A percentile compares a stretch with the other conserved stretches of the same genome.
These are phyloP conservation scores for Actinopyga echinites DNA, from an alignment of 53 echinoderm and acorn worm species.

Conservation along the genomic window DNA sequence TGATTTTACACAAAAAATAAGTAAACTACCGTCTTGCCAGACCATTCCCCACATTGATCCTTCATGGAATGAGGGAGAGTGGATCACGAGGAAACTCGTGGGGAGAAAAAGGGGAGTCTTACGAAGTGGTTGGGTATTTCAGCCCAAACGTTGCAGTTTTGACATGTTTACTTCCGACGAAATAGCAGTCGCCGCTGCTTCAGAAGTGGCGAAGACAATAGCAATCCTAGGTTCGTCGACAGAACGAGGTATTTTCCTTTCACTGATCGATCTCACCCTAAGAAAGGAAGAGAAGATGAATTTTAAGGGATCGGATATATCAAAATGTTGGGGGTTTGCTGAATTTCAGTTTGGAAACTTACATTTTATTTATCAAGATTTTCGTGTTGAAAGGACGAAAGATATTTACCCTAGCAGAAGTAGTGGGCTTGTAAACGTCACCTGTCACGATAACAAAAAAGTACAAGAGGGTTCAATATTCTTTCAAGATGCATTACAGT, in stretches of 20 bases:
- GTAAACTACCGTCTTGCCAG: conserved; percentile 16
- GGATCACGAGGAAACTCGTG: background rate
- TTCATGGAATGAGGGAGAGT: conserved; percentile 5
- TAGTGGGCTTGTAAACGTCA: background rate
- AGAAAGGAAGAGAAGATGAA: background rate
- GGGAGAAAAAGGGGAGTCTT: background rate
- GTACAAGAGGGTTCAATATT: background rate
- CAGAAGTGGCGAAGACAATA: background rate
- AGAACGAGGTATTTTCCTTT: background rate
- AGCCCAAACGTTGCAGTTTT: conserved; percentile 6
- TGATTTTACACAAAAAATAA: background rate
- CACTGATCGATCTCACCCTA: background rate
- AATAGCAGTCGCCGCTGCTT: background rate
- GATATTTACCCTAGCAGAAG: background rate
- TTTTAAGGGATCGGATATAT: background rate
- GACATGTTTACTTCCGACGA: conserved; percentile 11
- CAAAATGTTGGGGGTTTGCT: conserved; percentile 6
- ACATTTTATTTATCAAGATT: too few species aligned
- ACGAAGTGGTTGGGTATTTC: conserved; percentile 4
- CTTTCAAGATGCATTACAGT: background rate
- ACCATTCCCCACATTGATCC: background rate
- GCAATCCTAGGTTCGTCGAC: background rate
- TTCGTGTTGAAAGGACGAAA: background rate
- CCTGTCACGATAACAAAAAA: conserved; percentile 4
- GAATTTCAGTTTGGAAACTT: background rate